Evolutionary conservation across 2,797 vertebrate species (phyloP).

Genomic region (Craterocephalus amniculus): DNA sequence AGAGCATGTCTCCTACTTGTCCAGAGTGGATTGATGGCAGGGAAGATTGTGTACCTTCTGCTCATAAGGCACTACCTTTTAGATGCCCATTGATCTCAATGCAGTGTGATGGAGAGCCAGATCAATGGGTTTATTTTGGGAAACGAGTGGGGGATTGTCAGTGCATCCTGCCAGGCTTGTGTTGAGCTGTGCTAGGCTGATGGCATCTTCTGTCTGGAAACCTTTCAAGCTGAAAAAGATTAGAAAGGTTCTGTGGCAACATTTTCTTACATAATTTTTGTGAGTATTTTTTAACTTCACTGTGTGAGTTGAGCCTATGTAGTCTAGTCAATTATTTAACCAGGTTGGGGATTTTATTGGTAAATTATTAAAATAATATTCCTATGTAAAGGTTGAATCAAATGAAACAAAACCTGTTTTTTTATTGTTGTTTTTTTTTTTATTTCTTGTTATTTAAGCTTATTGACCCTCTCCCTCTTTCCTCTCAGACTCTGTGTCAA

Average conservation of each 20-base stretch:
- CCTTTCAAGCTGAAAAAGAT: conserved; percentile 46
- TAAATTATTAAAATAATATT: background rate
- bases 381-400: background rate
- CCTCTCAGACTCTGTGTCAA: conserved; percentile 93
- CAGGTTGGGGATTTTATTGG: background rate
- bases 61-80: conserved; percentile 76
- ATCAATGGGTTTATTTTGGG: conserved; percentile 80
- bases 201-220: conserved; percentile 54
- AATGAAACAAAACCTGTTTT: background rate
- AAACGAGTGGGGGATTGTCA: conserved; percentile 64
- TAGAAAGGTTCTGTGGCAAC: conserved; percentile 32
- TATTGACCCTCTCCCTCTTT: conserved; percentile 20
- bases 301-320: background rate
- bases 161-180: conserved; percentile 62
- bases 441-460: background rate
- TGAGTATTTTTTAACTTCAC: background rate
- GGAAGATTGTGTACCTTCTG: conserved; percentile 66
- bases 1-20: conserved; percentile 63
- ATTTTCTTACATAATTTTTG: conserved; percentile 14
- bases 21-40: conserved; percentile 76
- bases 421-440: background rate
- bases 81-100: conserved; percentile 76
- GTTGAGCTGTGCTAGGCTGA: conserved; percentile 55
- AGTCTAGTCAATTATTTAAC: background rate
- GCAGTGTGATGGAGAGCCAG: conserved; percentile 74